Evolutionary conservation across 30 jellyfish, hydroid and myxozoan species (phyloP).

Genomic region (Aurelia aurita complex sp. Pacific): DNA sequence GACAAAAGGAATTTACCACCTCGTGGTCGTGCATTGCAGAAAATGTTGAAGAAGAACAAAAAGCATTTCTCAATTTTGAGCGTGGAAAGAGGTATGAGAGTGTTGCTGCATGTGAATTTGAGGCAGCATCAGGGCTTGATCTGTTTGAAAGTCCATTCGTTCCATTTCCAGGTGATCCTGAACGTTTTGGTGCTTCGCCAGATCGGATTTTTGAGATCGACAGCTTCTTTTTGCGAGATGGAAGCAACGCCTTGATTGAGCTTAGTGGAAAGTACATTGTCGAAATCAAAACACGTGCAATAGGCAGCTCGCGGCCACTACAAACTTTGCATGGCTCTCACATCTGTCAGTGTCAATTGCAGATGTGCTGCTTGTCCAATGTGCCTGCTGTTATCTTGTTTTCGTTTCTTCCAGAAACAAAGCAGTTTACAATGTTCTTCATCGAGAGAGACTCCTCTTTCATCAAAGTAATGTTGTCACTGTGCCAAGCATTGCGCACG

Average conservation of each 20-base stretch:
- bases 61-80: slow-evolving; percentile 4
- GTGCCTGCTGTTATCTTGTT: slow-evolving; percentile 3
- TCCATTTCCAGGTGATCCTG: slow-evolving; percentile 4
- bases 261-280: no score
- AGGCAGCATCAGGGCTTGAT: neutral
- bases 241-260: no score
- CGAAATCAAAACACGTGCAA: no score
- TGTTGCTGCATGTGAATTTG: slow-evolving; percentile 6
- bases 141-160: neutral
- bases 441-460: neutral
- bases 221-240: no score
- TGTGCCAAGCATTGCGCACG: slow-evolving; percentile 18
- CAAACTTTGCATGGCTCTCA: no score
- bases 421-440: neutral
- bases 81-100: slow-evolving; percentile 9
- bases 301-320: no score
- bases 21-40: slow-evolving; percentile 3
- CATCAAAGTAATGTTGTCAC: slow-evolving; percentile 8
- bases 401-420: slow-evolving; percentile 22
- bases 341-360: no score
- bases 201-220: slow-evolving; percentile 5
- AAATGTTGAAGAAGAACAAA: slow-evolving; percentile 1
- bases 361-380: slow-evolving; percentile 1
- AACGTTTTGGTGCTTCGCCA: slow-evolving; percentile 23
- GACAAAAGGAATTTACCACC: neutral